Conservation (phyloP, 2,888 invertebrate genomes). For the Leucophenga montana region DNA sequence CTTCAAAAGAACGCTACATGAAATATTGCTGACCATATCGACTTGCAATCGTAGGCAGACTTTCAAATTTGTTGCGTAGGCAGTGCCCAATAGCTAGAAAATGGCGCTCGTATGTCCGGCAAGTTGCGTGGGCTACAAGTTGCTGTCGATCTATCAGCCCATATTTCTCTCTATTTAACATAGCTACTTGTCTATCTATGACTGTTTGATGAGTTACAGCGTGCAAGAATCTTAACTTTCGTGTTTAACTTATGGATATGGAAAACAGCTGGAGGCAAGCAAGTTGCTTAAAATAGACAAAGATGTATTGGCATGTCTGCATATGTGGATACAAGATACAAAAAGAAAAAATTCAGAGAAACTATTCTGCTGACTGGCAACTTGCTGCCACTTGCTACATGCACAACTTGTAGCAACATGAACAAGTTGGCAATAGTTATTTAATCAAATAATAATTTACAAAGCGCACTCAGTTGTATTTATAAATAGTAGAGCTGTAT, state of each 20-base stretch:
- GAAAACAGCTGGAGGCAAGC: background rate
- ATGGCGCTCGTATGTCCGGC: too few species aligned
- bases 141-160: background rate
- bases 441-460: background rate
- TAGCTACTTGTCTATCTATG: background rate
- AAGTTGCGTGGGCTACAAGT: too few species aligned
- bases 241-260: too few species aligned
- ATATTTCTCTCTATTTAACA: background rate
- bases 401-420: background rate
- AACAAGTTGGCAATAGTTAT: slow-evolving; percentile 13
- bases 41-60: too few species aligned
- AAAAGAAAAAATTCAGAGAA: too few species aligned
- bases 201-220: background rate
- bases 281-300: background rate
- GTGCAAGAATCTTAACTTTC: too few species aligned
- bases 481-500: too few species aligned
- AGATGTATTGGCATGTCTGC: slow-evolving; percentile 11
- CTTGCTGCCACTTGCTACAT: background rate
- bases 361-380: background rate
- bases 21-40: too few species aligned
- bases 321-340: background rate
- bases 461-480: too few species aligned
- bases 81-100: too few species aligned
- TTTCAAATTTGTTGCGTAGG: too few species aligned
- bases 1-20: too few species aligned